Evolutionary conservation across 1,140 invertebrate genomes (phyloP).

Genomic region (Trachymyrmex cornetzi): DNA sequence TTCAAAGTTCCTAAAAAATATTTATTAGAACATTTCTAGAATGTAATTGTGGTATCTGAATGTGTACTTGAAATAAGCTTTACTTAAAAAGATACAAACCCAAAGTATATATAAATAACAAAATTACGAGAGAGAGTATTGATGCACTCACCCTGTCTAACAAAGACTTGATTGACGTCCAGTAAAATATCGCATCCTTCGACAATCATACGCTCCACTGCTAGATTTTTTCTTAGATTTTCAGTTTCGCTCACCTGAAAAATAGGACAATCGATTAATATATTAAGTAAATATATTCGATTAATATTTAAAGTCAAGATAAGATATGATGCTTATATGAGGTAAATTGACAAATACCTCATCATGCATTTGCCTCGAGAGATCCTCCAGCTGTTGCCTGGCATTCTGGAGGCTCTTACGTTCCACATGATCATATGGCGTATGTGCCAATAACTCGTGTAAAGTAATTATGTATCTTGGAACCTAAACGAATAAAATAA

Average conservation of each 20-base stretch:
- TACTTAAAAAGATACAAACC: not conserved
- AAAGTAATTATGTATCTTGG: constrained; percentile 97
- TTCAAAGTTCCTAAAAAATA: no score
- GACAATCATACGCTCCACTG: constrained; percentile 97
- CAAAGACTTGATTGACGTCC: constrained; percentile 97
- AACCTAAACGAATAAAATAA: constrained; percentile 88
- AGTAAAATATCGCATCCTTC: constrained; percentile 97
- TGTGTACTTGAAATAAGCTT: not conserved
- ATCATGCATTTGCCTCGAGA: constrained; percentile 94
- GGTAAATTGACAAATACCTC: constrained; percentile 88
- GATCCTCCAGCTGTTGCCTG: constrained; percentile 94
- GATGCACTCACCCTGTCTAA: constrained; percentile 90
- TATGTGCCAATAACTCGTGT: constrained; percentile 96
- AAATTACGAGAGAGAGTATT: not conserved
- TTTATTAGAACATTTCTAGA: no score
- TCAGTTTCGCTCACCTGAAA: constrained; percentile 96
- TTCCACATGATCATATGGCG: constrained; percentile 98
- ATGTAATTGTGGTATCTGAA: not conserved
- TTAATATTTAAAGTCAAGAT: not conserved
- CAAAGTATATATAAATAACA: not conserved
- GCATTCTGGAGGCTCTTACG: constrained; percentile 95
- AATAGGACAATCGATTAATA: not conserved
- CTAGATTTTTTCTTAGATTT: constrained; percentile 96
- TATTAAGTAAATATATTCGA: not conserved
- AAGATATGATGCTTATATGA: not conserved